Percentiles rank a stretch among this genome's conserved stretches.
These are phyloP conservation scores for Orussus abietinus DNA, from an alignment of 1,140 invertebrate species.

Conservation along the genomic window DNA sequence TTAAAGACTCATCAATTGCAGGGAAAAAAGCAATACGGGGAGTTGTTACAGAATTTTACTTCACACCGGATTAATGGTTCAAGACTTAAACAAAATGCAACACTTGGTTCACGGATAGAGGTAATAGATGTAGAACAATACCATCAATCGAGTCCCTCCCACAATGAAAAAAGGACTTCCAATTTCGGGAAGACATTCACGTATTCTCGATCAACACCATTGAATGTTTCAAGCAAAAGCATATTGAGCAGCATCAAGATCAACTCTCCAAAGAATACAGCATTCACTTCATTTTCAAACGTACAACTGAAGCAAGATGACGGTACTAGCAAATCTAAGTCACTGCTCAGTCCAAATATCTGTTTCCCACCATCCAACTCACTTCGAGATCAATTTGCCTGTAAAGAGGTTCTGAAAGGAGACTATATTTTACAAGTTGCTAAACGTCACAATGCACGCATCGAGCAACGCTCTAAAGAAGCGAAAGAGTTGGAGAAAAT, in stretches of 20 bases:
- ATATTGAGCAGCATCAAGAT: neutral
- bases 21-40: conserved; percentile 39
- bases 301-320: neutral
- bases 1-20: conserved; percentile 25
- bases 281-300: conserved; percentile 1
- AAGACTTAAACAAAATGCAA: conserved; percentile 13
- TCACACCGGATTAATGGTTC: conserved; percentile 23
- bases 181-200: neutral
- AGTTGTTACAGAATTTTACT: conserved; percentile 37
- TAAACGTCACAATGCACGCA: conserved; percentile 34
- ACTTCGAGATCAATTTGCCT: conserved; percentile 35
- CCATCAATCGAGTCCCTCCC: neutral
- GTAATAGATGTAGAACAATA: conserved; percentile 34
- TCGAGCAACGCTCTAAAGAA: conserved; percentile 30
- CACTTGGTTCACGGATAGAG: conserved; percentile 23
- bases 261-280: neutral
- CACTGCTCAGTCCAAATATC: conserved; percentile 15
- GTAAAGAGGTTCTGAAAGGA: conserved; percentile 30
- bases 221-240: neutral
- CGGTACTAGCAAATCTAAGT: conserved; percentile 6
- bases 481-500: conserved; percentile 35
- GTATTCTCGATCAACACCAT: neutral
- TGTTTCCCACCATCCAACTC: conserved; percentile 26
- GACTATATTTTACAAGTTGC: conserved; percentile 30
- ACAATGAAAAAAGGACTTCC: conserved; percentile 8